A percentile compares a stretch with the other conserved stretches of the same genome.
These are phyloP conservation scores for Drosophila parabipectinata DNA, from an alignment of 1,140 invertebrate species.

Conservation along the genomic window DNA sequence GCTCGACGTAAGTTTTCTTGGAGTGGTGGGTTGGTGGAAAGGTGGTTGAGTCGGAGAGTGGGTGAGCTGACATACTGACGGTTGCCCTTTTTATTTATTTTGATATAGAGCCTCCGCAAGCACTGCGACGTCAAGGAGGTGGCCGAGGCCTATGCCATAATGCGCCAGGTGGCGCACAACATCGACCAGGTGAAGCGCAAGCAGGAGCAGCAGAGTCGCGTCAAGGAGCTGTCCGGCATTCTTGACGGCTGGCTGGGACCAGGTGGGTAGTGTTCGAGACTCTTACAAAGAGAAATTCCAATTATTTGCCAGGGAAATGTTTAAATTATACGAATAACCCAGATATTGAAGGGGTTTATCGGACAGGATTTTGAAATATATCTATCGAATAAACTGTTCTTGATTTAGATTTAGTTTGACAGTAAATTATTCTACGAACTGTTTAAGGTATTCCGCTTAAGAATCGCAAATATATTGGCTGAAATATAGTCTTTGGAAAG, in stretches of 20 bases:
- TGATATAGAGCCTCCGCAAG: conserved; percentile 79
- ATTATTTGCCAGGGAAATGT: not conserved
- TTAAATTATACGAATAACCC: not conserved
- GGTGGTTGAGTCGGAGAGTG: not conserved
- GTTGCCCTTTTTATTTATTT: not conserved
- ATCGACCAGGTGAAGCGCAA: conserved; percentile 83
- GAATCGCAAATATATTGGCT: no score
- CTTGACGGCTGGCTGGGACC: conserved; percentile 83
- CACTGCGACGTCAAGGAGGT: conserved; percentile 83
- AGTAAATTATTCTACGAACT: no score
- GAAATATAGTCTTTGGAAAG: no score
- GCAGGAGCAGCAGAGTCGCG: conserved; percentile 82
- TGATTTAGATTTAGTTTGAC: no score
- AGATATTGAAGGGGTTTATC: no score
- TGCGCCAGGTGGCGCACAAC: conserved; percentile 83
- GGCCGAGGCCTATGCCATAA: conserved; percentile 79
- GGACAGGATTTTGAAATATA: no score
- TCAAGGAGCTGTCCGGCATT: conserved; percentile 83
- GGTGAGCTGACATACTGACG: conserved; percentile 8
- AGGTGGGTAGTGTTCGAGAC: conserved; percentile 50
- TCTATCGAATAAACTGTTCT: no score
- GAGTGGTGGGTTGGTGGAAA: conserved; percentile 1
- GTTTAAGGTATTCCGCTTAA: no score
- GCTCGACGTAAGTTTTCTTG: conserved; percentile 89
- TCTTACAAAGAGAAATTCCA: not conserved